Conservation (phyloP, 2,797 vertebrate genomes). For the Chiloscyllium punctatum region DNA sequence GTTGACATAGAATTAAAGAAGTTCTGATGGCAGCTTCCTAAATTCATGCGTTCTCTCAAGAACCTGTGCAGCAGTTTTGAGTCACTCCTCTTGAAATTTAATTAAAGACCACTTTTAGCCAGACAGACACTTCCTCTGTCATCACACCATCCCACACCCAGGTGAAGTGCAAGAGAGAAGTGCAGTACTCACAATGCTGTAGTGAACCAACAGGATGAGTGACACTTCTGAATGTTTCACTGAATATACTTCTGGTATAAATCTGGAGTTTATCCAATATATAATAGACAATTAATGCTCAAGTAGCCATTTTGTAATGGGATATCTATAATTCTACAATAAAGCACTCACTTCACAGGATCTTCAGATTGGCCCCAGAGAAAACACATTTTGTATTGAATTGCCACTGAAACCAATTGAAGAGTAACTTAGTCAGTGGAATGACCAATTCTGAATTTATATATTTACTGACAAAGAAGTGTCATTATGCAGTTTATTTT, state of each 20-base stretch:
- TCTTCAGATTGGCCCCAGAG: not conserved
- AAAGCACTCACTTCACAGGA: not conserved
- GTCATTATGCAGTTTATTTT: not conserved
- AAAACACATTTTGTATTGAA: not conserved
- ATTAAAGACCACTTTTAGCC: not conserved
- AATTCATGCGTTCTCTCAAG: not conserved
- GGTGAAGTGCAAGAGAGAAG: not conserved
- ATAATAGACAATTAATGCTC: not conserved
- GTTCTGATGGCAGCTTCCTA: not conserved
- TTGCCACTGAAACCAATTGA: not conserved
- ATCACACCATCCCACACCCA: not conserved
- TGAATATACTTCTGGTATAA: no score
- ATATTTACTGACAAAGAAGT: not conserved
- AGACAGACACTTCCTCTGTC: not conserved
- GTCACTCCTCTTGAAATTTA: not conserved
- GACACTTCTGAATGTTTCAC: no score
- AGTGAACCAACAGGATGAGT: no score
- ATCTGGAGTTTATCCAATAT: no score
- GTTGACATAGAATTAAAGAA: not conserved
- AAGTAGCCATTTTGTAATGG: not conserved
- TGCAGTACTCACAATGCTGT: no score
- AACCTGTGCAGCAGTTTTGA: not conserved
- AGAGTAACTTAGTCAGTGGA: not conserved
- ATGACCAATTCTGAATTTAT: not conserved
- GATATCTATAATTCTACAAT: not conserved